Percentiles rank a stretch among this genome's conserved stretches.
These are phyloP conservation scores for Dipodomys spectabilis DNA, from an alignment of 2,113 vertebrate genomes.

Conservation along the genomic window DNA sequence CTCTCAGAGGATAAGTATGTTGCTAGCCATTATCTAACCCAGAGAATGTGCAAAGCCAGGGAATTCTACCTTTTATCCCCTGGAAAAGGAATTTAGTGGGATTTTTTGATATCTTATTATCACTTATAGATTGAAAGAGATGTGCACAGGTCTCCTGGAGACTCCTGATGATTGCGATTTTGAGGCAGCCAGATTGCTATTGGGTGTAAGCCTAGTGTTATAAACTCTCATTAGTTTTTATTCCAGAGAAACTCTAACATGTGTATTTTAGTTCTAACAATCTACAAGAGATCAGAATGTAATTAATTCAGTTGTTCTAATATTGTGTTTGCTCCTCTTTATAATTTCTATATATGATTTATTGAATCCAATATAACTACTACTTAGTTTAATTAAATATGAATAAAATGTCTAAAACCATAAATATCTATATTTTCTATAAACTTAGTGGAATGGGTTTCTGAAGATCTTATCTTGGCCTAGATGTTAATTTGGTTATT, in stretches of 20 bases:
- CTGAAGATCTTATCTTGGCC: background rate
- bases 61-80: background rate
- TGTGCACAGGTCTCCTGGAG: background rate
- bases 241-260: background rate
- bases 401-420: background rate
- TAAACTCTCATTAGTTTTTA: background rate
- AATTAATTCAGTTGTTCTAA: background rate
- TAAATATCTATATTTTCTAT: background rate
- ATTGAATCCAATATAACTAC: background rate
- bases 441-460: conserved; percentile 26
- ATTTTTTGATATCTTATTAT: conserved; percentile 11
- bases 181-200: background rate
- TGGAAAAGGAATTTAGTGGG: background rate
- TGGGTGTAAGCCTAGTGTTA: background rate
- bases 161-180: background rate
- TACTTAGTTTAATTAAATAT: background rate
- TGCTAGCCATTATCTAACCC: conserved; percentile 10
- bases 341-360: background rate
- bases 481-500: background rate
- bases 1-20: background rate
- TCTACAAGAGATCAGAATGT: background rate
- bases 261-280: background rate
- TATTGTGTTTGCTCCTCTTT: background rate
- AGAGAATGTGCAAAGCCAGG: background rate
- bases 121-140: background rate